Conservation (phyloP, 2,797 vertebrate species). For the Dromococcyx pavoninus region DNA sequence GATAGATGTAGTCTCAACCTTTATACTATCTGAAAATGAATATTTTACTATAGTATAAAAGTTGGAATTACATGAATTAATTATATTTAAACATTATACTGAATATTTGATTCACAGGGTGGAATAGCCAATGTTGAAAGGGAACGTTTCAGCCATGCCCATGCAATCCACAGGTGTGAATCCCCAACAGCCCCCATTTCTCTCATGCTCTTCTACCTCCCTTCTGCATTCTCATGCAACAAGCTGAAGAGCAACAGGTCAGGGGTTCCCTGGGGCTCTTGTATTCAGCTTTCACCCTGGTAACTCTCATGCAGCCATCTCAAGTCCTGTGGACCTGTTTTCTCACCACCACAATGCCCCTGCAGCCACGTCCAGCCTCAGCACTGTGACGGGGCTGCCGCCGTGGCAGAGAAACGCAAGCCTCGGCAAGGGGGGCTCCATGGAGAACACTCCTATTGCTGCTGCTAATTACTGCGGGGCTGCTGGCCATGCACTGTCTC, state of each 20-base stretch:
- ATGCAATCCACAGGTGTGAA: accelerated
- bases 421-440: not conserved
- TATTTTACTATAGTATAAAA: slow-evolving; percentile 36
- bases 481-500: not conserved
- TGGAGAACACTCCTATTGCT: not conserved
- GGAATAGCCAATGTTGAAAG: not conserved
- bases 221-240: not conserved
- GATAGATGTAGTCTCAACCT: slow-evolving; percentile 6
- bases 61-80: slow-evolving; percentile 3
- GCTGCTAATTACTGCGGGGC: slow-evolving; percentile 2
- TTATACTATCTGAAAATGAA: not conserved
- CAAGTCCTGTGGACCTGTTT: not conserved
- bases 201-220: not conserved
- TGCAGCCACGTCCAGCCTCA: not conserved
- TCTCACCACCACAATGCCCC: accelerated
- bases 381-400: accelerated
- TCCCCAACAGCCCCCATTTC: accelerated
- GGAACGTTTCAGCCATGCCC: accelerated
- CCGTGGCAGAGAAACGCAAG: accelerated
- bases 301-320: not conserved
- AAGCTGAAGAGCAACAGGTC: not conserved
- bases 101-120: not conserved
- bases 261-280: not conserved
- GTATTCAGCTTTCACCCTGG: accelerated
- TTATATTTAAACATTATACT: not conserved